Percentiles rank a stretch among this genome's conserved stretches.
phyloP scores from a whole-genome alignment of 2,888 invertebrate genomes.

The Lochmaea capreae region DNA sequence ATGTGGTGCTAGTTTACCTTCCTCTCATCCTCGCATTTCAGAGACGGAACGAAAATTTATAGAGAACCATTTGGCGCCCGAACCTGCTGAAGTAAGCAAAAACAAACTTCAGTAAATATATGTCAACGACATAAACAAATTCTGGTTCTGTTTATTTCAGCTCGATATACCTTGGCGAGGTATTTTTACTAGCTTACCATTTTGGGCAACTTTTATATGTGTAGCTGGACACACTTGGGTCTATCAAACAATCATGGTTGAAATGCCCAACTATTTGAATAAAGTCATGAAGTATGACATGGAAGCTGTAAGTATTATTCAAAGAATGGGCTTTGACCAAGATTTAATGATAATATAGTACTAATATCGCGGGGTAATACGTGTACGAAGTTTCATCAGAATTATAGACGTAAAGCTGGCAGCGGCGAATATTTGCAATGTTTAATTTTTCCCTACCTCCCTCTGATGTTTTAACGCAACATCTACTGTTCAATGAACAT shows the following conservation, averaged over 20 bases:
- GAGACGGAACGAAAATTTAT: slow-evolving; percentile 75
- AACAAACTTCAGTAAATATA: not conserved
- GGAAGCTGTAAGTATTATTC: slow-evolving; percentile 32
- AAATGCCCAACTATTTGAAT: slow-evolving; percentile 49
- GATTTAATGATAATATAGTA: too few species aligned
- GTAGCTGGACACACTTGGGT: slow-evolving; percentile 51
- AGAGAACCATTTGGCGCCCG: slow-evolving; percentile 64
- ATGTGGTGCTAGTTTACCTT: slow-evolving; percentile 76
- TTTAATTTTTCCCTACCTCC: too few species aligned
- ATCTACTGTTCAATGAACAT: too few species aligned
- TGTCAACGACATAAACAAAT: too few species aligned
- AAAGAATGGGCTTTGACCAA: not conserved
- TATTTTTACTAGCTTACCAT: slow-evolving; percentile 80
- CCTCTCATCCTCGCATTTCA: slow-evolving; percentile 71
- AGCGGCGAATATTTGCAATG: too few species aligned
- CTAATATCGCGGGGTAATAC: too few species aligned
- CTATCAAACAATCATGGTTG: slow-evolving; percentile 43
- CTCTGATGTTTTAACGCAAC: too few species aligned
- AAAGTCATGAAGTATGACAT: slow-evolving; percentile 61
- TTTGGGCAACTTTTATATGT: slow-evolving; percentile 74
- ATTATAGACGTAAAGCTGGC: too few species aligned
- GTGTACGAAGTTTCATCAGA: too few species aligned
- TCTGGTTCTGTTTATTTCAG: slow-evolving; percentile 8
- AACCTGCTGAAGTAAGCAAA: slow-evolving; percentile 68
- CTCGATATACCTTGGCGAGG: slow-evolving; percentile 77